Evolutionary conservation across 2,888 invertebrate species (phyloP), one percentile per base, ranked within the genome.

Genomic region (Acanthoscelides obtectus): DNA sequence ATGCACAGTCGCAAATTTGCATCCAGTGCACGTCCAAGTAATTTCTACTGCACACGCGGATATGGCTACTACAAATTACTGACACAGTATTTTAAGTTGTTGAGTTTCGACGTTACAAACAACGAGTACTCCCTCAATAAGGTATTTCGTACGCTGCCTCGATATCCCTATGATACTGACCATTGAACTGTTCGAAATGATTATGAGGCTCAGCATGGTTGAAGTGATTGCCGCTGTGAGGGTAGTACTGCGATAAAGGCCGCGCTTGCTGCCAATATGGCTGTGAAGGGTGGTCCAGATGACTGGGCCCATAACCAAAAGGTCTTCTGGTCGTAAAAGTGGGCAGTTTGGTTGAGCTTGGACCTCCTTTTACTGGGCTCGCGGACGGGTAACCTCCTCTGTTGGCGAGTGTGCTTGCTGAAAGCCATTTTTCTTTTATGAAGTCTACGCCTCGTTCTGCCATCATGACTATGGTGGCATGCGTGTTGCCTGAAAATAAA

Each of bases 401-500:
- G 17, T 45, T 45, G 17, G 8, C 3, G 12, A 45, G 5, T 12
- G 45, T 45, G 45, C 12, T 20, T 25, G 8, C n/a, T n/a, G 72
- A 27, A 66, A 79, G 68, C 82, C 83, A 84, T 76, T 81, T 81
- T 70, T 81, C 78, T 73, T 84, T 84, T 27, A 86, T 84, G 68
- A 81, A 80, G 71, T 85, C 84, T 0, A 83, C 83, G 4, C 83
- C 86, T 70, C 83, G 81, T 72, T 86, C 85, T 0, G 84, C 85
- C 69, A 86, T 84, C 84, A 86, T 84, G 22, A 86, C 83, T 67
- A 82, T 80, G 2, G 85, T 84, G 0, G 84, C 85, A 69, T 85
- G 84, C 0, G 85, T 86, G 75, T 86, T 86, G 6, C 85, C 85
- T 66, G 66, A 4, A 66, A 66, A 20, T 4, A 20, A 64, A 64